Evolutionary conservation across 2,888 invertebrate genomes (phyloP), one percentile per base, ranked within the genome.

Genomic region (Strigamia crassipes): DNA sequence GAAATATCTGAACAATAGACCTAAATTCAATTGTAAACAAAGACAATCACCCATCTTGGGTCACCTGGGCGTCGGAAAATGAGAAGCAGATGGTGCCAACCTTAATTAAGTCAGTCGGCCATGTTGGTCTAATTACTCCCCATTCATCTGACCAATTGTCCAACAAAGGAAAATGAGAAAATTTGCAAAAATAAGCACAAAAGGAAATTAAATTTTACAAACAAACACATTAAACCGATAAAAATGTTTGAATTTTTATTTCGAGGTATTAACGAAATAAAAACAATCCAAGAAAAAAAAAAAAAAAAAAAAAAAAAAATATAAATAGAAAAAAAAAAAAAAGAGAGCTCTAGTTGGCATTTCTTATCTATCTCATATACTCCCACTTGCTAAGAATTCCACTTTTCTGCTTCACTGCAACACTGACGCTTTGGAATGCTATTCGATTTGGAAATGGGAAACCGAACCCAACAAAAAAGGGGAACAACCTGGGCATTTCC

Each of bases 141-240:
- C 73, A 73, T 73, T 73, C 73, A 73, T 73, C 73, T 73, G 73
- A 73, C 73, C 73, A 31, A 73, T 73, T 73, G 73, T 73, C 73
- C 23, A 15, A 18, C 18, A 18, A 5, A 18, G 6, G 21, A 18
- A 10, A 61, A 46, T n/a, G 61, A 21, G 18, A 21, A 21, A 23
- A 1, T 18, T 18, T 15, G 61, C 12, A 51, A 51, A 27, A 51
- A 51, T 18, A 51, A 51, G 0, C 15, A 18, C n/a, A 51, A 51
- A 51, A 51, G 15, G 38, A 38, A 4, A 18, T 18, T 51, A 8
- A 51, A 51, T 51, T 18, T 51, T 18, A 51, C 15, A 51, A 51
- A 51, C n/a, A 51, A 38, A 38, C 38, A 38, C 38, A 38, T 38
- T 38, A 38, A 38, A 6, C 38, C 38, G 4, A 38, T 38, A 5